Base-by-base conservation (phyloP, 2,888 invertebrate genomes). In the Napeogenes inachia region DNA sequence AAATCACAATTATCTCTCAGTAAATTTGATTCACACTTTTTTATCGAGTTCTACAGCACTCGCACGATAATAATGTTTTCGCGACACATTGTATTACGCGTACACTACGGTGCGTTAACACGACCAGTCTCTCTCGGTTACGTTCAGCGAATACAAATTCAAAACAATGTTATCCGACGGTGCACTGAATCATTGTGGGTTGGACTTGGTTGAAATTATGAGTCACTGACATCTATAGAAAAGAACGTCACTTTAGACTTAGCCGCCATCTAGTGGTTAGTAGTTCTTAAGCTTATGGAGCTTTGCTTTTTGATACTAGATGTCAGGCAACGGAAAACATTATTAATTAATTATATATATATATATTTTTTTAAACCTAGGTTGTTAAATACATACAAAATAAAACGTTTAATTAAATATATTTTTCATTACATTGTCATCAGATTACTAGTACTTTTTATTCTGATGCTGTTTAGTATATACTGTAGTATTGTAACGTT, bases 111-210 rank as follows among this genome's bases (percentile, higher is more conserved):
- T 75, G 75, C 71, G 72, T 10, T 42, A 10, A 68, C 78, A 83
- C 86, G 77, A 81, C 87, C 85, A 70, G 13, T 79, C 81, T 73
- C 72, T 68, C 69, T 69, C 80, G 77, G 74, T 81, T 85, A 87
- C 86, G 85, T 76, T 80, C 75, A 67, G 72, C 73, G 87, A 88
- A 89, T 89, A 89, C 88, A 83, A 88, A 89, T 89, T 89, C 88
- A 83, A 87, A 89, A 84, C 75, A 69, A 63, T 60, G 61, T 50
- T 50, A 38, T 32, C 33, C 61, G 61, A 57, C 42, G 38, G 54
- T 63, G 61, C 47, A 53, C 45, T 47, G 66, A 68, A 60, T 68
- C 68, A 72, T 64, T 56, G 64, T 21, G 57, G 33, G 45, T 50
- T 57, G 42, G 21, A 58, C 55, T 55, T 62, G 33, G 45, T 50